Evolutionary conservation across 2,888 invertebrate species (phyloP).

Genomic region (Noctuana brunneofusca): DNA sequence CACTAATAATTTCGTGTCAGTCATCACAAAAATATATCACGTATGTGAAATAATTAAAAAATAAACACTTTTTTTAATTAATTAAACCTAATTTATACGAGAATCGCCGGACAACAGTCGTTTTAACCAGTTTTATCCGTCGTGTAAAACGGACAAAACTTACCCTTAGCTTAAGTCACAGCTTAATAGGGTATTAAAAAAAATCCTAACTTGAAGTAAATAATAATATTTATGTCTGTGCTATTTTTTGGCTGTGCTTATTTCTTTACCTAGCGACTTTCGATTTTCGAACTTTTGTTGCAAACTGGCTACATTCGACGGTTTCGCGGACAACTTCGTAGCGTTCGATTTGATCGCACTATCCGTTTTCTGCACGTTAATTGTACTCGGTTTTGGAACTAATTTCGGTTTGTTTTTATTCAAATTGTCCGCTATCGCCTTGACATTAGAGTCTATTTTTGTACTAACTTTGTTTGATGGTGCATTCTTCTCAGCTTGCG

Average conservation of each 20-base stretch:
- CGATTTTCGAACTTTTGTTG: slow-evolving; percentile 90
- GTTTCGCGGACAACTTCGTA: slow-evolving; percentile 79
- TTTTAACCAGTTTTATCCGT: background rate
- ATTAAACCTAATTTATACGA: slow-evolving; percentile 4
- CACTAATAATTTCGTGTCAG: slow-evolving; percentile 7
- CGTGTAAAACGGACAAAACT: background rate
- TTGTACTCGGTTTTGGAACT: slow-evolving; percentile 67
- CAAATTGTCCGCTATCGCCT: slow-evolving; percentile 72
- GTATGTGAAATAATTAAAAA: too few species aligned
- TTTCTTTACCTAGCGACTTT: slow-evolving; percentile 74
- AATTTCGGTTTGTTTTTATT: slow-evolving; percentile 78
- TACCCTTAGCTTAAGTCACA: background rate
- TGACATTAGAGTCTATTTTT: slow-evolving; percentile 71
- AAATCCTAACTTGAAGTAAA: background rate
- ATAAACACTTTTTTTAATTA: too few species aligned
- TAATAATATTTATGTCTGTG: background rate
- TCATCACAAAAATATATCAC: slow-evolving; percentile 12
- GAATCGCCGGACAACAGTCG: slow-evolving; percentile 3
- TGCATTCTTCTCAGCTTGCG: slow-evolving; percentile 58
- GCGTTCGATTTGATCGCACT: slow-evolving; percentile 63
- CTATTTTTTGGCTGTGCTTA: slow-evolving; percentile 61
- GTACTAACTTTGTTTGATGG: slow-evolving; percentile 60
- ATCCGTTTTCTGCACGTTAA: slow-evolving; percentile 59
- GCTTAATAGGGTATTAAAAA: background rate
- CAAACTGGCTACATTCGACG: slow-evolving; percentile 88